These are phyloP conservation scores for Corvus hawaiiensis DNA, from an alignment of 2,113 vertebrate genomes.

Conservation along the genomic window DNA sequence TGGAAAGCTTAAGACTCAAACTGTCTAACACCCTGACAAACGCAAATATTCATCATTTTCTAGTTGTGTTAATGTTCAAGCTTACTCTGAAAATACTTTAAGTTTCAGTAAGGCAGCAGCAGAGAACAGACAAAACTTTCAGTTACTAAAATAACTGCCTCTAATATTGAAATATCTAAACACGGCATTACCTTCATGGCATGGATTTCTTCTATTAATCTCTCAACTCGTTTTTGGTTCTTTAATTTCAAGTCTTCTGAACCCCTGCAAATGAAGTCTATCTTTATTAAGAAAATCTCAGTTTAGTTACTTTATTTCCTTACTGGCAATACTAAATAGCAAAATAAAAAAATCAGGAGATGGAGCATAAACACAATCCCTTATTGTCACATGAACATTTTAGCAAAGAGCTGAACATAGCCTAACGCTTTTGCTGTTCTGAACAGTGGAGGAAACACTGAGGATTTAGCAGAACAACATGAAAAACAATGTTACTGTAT, in stretches of 20 bases:
- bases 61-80: neutral
- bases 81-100: neutral
- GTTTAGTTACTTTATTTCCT: neutral
- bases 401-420: neutral
- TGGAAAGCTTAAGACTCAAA: constrained; percentile 42
- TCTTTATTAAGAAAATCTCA: neutral
- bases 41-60: neutral
- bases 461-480: neutral
- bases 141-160: neutral
- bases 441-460: neutral
- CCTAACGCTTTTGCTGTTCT: neutral
- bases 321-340: neutral
- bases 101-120: neutral
- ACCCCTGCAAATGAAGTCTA: constrained; percentile 68
- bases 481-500: neutral
- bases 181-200: constrained; percentile 80
- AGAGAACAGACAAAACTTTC: neutral
- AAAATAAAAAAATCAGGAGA: neutral
- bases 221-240: constrained; percentile 82
- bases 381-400: neutral
- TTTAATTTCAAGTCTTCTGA: constrained; percentile 77
- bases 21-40: constrained; percentile 16
- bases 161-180: neutral
- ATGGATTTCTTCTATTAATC: constrained; percentile 89
- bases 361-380: neutral